A percentile compares a stretch with the other conserved stretches of the same genome.
Evolutionary conservation across 2,888 invertebrate genomes (phyloP).

Genomic region (Torymus auratus): DNA sequence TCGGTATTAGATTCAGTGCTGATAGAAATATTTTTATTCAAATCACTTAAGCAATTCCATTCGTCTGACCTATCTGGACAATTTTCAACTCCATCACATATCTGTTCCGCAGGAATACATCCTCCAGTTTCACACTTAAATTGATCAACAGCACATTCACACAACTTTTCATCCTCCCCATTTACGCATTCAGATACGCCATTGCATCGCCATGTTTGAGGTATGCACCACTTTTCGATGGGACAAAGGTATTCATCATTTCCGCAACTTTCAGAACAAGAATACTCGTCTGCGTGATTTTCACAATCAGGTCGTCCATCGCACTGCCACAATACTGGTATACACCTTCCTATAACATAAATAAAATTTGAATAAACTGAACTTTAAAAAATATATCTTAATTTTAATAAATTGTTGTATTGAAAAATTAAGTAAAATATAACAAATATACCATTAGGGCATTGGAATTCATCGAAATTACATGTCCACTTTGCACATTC

Average conservation of each 20-base stretch:
- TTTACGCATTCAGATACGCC: conserved; percentile 79
- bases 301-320: conserved; percentile 80
- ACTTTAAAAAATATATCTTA: no score
- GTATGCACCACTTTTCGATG: conserved; percentile 80
- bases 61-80: conserved; percentile 83
- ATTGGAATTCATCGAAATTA: conserved; percentile 79
- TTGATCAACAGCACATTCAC: conserved; percentile 79
- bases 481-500: conserved; percentile 79
- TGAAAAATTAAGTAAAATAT: conserved; percentile 4
- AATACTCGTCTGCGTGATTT: conserved; percentile 79
- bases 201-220: conserved; percentile 80
- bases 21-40: conserved; percentile 40
- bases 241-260: conserved; percentile 80
- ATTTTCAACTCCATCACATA: conserved; percentile 81
- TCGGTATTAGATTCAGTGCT: conserved; percentile 44
- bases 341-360: conserved; percentile 76
- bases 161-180: conserved; percentile 80
- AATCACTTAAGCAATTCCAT: conserved; percentile 78
- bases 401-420: conserved; percentile 12
- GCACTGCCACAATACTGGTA: conserved; percentile 80
- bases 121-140: conserved; percentile 81
- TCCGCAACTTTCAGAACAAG: conserved; percentile 78
- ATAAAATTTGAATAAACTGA: conserved; percentile 7
- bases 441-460: conserved; percentile 70
- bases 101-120: conserved; percentile 78